Evolutionary conservation across 2,888 invertebrate species (phyloP).

Genomic region (Leptopilina drosophilae): DNA sequence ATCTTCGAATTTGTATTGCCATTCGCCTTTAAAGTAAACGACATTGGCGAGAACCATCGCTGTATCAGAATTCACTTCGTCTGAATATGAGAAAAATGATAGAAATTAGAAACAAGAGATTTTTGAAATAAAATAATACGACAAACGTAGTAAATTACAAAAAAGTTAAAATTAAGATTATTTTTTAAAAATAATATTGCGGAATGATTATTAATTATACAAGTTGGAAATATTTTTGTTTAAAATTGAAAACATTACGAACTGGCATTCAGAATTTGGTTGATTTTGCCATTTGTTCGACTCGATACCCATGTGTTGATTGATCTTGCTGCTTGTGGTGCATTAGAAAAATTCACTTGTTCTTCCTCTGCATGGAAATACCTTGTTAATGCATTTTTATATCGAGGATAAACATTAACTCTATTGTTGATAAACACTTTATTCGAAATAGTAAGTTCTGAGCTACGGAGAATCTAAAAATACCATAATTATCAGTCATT

Average conservation of each 20-base stretch:
- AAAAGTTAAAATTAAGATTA: too few relatives aligned
- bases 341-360: background rate
- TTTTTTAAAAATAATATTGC: too few relatives aligned
- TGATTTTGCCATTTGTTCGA: background rate
- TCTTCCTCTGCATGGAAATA: background rate
- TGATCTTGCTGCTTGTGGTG: background rate
- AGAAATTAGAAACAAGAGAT: background rate
- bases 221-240: too few relatives aligned
- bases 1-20: conserved; percentile 79
- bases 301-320: background rate
- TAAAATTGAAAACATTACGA: background rate
- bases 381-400: background rate
- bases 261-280: background rate
- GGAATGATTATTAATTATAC: background rate
- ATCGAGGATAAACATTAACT: background rate
- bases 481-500: too few relatives aligned
- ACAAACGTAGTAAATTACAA: too few relatives aligned
- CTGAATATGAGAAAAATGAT: conserved; percentile 62
- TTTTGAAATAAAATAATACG: too few relatives aligned
- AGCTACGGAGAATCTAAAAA: too few relatives aligned
- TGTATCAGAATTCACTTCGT: conserved; percentile 79
- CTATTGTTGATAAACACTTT: background rate
- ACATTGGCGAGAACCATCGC: conserved; percentile 89
- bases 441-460: too few relatives aligned
- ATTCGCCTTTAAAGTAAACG: conserved; percentile 86